phyloP scores from a whole-genome alignment of 1,140 invertebrate species.

The Hycleus cichorii region DNA sequence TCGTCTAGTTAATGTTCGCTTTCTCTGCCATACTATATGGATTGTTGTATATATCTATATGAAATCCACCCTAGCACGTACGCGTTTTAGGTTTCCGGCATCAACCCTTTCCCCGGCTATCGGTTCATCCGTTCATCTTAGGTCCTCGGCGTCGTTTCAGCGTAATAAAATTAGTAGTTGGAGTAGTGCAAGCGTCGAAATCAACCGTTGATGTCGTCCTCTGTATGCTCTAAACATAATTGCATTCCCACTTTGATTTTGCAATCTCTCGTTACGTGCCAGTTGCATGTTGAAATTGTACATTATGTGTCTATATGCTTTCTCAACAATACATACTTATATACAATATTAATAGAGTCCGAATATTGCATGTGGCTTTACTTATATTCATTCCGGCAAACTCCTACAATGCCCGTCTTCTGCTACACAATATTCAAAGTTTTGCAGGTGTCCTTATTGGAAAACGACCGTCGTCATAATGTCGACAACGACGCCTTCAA shows the following conservation, averaged over 20 bases:
- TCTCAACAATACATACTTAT: no score
- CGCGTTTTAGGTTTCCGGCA: conserved; percentile 12
- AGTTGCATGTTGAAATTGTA: no score
- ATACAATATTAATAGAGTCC: conserved; percentile 4
- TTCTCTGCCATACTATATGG: no score
- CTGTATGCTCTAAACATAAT: conserved; percentile 9
- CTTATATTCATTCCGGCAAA: conserved; percentile 1
- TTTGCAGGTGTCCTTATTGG: conserved; percentile 15
- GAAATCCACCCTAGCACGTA: background rate
- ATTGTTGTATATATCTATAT: no score
- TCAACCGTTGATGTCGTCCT: background rate
- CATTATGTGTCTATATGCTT: no score
- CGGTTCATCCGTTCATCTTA: conserved; percentile 15
- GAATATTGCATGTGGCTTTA: background rate
- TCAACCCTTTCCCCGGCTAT: conserved; percentile 11
- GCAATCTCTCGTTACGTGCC: conserved; percentile 6
- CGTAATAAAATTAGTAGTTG: conserved; percentile 10
- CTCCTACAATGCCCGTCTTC: background rate
- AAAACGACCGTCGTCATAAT: conserved; percentile 1
- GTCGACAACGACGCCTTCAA: conserved; percentile 1
- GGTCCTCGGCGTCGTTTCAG: conserved; percentile 3
- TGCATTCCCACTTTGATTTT: conserved; percentile 12
- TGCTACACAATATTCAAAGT: background rate
- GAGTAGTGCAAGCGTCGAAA: background rate
- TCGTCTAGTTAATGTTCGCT: no score